Evolutionary conservation across 2,113 vertebrate genomes (phyloP).

Genomic region (Podarcis cretensis): DNA sequence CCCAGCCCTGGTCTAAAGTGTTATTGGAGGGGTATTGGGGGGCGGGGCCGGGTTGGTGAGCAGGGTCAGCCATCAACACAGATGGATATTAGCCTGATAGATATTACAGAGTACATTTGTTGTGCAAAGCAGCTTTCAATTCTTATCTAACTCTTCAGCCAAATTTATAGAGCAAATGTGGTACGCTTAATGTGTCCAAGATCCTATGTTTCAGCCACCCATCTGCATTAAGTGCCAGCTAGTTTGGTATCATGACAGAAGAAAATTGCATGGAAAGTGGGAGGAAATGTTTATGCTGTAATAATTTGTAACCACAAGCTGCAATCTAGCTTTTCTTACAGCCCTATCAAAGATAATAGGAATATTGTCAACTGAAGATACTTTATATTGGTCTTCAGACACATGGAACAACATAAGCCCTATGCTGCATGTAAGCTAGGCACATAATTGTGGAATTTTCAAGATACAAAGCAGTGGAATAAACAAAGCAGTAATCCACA

Average conservation of each 20-base stretch:
- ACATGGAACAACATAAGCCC: neutral
- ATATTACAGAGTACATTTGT: neutral
- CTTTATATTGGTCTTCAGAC: conserved; percentile 4
- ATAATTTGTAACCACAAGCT: neutral
- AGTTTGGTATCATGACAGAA: neutral
- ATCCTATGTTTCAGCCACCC: neutral
- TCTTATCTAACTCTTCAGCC: neutral
- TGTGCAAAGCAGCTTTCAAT: neutral
- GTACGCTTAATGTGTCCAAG: neutral
- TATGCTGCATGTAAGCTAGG: conserved; percentile 15
- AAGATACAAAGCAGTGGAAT: conserved; percentile 10
- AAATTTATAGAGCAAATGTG: neutral
- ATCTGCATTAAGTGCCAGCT: neutral
- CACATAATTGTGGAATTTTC: conserved; percentile 18
- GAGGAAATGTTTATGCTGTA: neutral
- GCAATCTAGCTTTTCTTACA: fast-evolving
- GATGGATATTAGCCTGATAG: too few relatives aligned
- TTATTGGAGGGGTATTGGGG: too few relatives aligned
- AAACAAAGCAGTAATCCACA: conserved; percentile 5
- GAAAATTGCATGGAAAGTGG: neutral
- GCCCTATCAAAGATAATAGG: conserved; percentile 11
- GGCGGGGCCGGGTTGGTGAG: too few relatives aligned
- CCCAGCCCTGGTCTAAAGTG: too few relatives aligned
- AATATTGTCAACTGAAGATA: neutral
- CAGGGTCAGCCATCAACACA: too few relatives aligned